Percentiles rank a stretch among this genome's conserved stretches.
phyloP scores from a whole-genome alignment of 2,797 vertebrate species.

The Propithecus perrieri region DNA sequence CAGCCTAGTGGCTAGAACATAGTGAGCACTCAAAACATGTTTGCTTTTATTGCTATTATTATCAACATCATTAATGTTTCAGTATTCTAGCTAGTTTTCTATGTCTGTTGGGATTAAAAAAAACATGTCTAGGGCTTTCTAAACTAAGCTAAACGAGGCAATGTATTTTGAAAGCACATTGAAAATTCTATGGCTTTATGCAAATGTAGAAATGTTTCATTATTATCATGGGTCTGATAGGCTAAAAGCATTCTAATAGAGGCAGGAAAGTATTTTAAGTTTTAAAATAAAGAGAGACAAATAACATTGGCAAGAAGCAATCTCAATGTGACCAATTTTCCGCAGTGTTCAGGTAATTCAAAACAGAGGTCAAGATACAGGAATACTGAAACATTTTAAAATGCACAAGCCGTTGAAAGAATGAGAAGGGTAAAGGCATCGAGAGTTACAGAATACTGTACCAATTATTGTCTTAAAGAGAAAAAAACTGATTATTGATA shows the following conservation, averaged over 20 bases:
- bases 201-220: slow-evolving; percentile 34
- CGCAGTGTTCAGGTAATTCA: slow-evolving; percentile 18
- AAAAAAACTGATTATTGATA: background rate
- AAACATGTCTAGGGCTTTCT: background rate
- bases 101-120: background rate
- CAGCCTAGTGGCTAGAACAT: background rate
- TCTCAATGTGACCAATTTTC: background rate
- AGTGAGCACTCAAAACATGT: background rate
- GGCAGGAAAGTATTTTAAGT: background rate
- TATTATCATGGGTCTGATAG: background rate
- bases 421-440: background rate
- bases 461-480: background rate
- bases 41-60: background rate
- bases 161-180: background rate
- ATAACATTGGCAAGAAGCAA: background rate
- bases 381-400: background rate
- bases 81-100: background rate
- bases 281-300: slow-evolving; percentile 47
- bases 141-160: background rate
- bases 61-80: background rate
- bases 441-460: background rate
- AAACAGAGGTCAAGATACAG: slow-evolving; percentile 17
- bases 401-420: background rate
- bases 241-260: slow-evolving; percentile 13
- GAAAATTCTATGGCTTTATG: slow-evolving; percentile 22